These are phyloP conservation scores for Oenanthe melanoleuca DNA, from an alignment of 2,113 vertebrate genomes.

Conservation along the genomic window DNA sequence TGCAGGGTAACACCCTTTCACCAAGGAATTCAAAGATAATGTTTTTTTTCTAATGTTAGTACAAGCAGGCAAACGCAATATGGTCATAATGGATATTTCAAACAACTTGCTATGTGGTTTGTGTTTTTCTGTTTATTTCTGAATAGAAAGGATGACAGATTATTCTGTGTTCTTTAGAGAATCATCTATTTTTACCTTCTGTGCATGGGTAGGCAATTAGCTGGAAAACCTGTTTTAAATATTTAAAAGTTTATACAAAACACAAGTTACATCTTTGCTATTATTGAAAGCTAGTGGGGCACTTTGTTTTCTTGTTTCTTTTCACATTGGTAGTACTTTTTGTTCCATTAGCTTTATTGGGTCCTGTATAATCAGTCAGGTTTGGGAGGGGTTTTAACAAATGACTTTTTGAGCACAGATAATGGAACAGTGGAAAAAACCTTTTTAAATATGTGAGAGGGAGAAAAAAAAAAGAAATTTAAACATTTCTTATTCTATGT, in stretches of 20 bases:
- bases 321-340: not conserved
- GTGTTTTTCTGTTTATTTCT: not conserved
- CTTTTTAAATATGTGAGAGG: not conserved
- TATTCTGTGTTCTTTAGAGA: not conserved
- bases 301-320: not conserved
- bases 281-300: not conserved
- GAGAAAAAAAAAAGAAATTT: not conserved
- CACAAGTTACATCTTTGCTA: not conserved
- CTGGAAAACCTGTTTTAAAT: not conserved
- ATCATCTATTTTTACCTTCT: not conserved
- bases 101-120: not conserved
- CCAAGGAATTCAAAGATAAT: not conserved
- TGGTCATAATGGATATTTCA: not conserved
- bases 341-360: not conserved
- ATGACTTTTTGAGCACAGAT: not conserved
- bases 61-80: not conserved
- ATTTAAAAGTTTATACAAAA: not conserved
- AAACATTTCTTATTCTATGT: not conserved
- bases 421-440: not conserved
- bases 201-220: not conserved
- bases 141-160: not conserved
- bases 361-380: not conserved
- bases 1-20: not conserved
- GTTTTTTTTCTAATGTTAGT: not conserved
- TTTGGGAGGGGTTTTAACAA: not conserved